Conservation (phyloP, 2,113 vertebrate species). For the Megaceryle maxima region DNA sequence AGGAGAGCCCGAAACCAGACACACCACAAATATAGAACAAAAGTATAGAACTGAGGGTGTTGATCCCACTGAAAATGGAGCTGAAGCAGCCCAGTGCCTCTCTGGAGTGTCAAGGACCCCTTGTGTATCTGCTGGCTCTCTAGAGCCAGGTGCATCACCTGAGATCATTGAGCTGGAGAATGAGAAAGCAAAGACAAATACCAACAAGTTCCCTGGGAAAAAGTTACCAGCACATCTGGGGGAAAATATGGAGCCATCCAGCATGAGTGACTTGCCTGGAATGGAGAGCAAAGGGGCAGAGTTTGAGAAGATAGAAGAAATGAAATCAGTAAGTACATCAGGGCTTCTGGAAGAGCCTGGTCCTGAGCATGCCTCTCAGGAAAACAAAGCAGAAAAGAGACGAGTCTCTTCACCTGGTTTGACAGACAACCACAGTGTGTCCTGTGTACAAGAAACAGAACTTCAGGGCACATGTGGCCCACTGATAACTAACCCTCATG, state of each 20-base stretch:
- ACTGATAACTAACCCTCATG: not conserved
- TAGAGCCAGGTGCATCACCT: not conserved
- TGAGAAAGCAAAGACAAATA: not conserved
- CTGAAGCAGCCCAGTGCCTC: not conserved
- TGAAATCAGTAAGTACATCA: fast-evolving
- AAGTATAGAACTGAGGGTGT: not conserved
- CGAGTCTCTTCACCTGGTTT: not conserved
- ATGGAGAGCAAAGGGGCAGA: not conserved
- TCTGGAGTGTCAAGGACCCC: not conserved
- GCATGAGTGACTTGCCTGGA: not conserved
- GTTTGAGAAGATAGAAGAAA: not conserved
- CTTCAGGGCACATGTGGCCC: not conserved
- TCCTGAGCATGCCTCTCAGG: not conserved
- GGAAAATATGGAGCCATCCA: not conserved
- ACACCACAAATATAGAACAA: not conserved
- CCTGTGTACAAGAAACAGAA: not conserved
- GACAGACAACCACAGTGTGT: not conserved
- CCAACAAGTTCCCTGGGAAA: not conserved
- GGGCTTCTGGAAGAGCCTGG: not conserved
- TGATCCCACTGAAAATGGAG: not conserved
- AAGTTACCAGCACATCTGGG: not conserved
- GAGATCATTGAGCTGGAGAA: not conserved
- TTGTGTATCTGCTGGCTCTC: not conserved
- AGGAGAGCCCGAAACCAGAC: not conserved
- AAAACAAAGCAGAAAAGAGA: not conserved